Evolutionary conservation across 2,888 invertebrate species (phyloP), one percentile per base, ranked within the genome.

Genomic region (Philhelius pedissequus): DNA sequence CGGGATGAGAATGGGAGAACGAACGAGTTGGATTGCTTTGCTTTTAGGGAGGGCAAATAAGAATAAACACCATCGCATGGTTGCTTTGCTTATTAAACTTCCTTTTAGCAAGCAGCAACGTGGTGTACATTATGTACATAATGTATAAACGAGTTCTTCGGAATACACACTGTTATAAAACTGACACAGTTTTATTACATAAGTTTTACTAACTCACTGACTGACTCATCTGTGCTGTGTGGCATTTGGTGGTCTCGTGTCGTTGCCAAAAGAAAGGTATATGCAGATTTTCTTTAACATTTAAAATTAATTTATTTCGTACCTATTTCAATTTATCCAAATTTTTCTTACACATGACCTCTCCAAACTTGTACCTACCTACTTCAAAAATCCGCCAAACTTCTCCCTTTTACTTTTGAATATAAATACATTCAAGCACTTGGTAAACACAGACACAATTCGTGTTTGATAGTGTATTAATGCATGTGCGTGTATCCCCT

Each of bases 151-250:
- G 20, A 20, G 32, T 56, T 56, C 27, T 27, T 13, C n/a, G 5
- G 35, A 11, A 52, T 50, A 52, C 50, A 73, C 35, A 66, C 18
- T 54, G 30, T 83, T 70, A 78, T 60, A 66, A 69, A 78, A 70
- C 25, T 70, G 52, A 70, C 64, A 74, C 70, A 83, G 50, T 74
- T 78, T 11, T 40, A 60, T 83, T 83, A 83, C 66, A 83, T 78
- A 78, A 78, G 69, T 58, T 58, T 35, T 4, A 64, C 58, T 78
- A 74, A 83, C 50, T 74, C 78, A 78, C 52, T 35, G 2, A 64
- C 58, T 78, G 78, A 83, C 50, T 74, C 78, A 78, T 83, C 58
- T 64, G 64, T 74, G 32, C 56, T 20, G 3, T 20, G 3, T 56
- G 56, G 35, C 64, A 74, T 32, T 70, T 68, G 35, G 48, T 56